Evolutionary conservation across 2,113 vertebrate genomes (phyloP).

Genomic region (Microtus ochrogaster): DNA sequence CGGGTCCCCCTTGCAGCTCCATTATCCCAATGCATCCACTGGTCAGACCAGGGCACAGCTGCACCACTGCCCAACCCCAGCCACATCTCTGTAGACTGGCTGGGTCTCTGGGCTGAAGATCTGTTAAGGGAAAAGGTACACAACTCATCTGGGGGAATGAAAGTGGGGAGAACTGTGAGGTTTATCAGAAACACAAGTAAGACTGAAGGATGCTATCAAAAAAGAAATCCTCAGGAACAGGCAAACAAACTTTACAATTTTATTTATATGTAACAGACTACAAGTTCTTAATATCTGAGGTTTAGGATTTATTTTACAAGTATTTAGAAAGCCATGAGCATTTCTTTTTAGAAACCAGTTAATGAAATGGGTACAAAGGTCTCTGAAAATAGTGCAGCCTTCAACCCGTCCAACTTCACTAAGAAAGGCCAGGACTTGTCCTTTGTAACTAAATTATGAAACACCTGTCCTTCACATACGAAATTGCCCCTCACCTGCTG

Average conservation of each 20-base stretch:
- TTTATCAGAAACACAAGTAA: conserved; percentile 3
- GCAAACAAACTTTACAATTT: not conserved
- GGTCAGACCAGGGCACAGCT: not conserved
- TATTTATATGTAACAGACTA: not conserved
- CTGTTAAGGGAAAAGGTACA: conserved; percentile 1
- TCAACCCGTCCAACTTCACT: not conserved
- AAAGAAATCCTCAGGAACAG: not conserved
- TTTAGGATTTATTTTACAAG: conserved; percentile 27
- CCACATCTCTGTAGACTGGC: not conserved
- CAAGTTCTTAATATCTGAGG: conserved; percentile 11
- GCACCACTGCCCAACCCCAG: not conserved
- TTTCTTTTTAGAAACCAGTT: conserved; percentile 35
- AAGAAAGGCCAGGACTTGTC: not conserved
- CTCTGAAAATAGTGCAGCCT: not conserved
- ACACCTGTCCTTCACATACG: conserved; percentile 45
- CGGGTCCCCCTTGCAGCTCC: not conserved
- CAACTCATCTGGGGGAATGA: not conserved
- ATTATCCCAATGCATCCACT: not conserved
- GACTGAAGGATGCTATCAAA: not conserved
- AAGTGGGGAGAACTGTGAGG: not conserved
- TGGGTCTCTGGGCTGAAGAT: not conserved
- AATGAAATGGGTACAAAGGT: not conserved
- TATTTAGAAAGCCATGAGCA: conserved; percentile 11
- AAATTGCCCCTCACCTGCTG: not conserved
- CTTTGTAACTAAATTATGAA: conserved; percentile 24